Base-by-base conservation (phyloP, 2,113 vertebrate species). In the Lucifuga dentata region DNA sequence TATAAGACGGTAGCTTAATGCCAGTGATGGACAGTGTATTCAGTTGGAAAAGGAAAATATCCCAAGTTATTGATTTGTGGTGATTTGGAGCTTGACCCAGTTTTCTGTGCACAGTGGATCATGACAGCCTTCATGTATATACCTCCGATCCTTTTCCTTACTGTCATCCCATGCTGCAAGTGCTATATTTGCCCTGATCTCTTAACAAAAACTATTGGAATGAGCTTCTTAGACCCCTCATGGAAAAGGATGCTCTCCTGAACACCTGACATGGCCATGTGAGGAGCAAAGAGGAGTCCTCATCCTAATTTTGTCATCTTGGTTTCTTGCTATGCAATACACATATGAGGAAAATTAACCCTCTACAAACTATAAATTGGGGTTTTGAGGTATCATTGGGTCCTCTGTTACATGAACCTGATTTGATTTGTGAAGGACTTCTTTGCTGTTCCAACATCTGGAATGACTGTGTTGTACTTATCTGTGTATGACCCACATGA, bases 291-390 rank as follows among this genome's bases (percentile, higher is more conserved):
- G 19, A 16, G n/a, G 7, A 35, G 26, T 29, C 26, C 24, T n/a
- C 4, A 11, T 36, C 19, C 55, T 59, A 55, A 68, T 64, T 77
- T 83, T 85, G 46, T 80, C 63, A 76, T 83, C 71, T 82, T 85
- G 73, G 83, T 90, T 91, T 89, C 86, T 84, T 91, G 92, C 93
- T 94, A 93, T 93, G 93, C 93, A 94, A 93, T 90, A 89, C 78
- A 78, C 76, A 83, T 64, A 58, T 71, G 29, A 88, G 45, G 68
- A 81, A 84, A 76, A 59, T 55, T 23, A 45, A 40, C 50, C 60
- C 43, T 45, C 11, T 46, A 51, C 38, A 65, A 63, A 57, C 62
- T 78, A 61, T 59, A 65, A 24, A 73, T 68, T 51, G 8, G 66
- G 62, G 52, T 40, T 57, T 61, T 68, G 19, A 73, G 65, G 69